Evolutionary conservation across 1,140 invertebrate species (phyloP), one percentile per base, ranked within the genome.

Genomic region (Geopemphigus sp.): DNA sequence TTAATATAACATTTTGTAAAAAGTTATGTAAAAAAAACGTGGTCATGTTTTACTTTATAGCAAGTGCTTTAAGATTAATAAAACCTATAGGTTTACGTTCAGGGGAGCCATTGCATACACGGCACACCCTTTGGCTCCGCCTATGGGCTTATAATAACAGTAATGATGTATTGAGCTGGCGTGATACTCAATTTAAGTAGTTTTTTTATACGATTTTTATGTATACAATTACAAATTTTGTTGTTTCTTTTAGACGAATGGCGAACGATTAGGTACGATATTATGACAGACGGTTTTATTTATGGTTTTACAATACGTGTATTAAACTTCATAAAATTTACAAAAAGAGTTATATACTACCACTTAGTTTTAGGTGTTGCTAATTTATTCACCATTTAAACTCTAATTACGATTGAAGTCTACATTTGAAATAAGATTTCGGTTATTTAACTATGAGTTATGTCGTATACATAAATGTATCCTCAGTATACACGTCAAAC

Each of bases 351-450:
- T 68, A 68, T 22, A 47, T 47, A 8, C 32, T 4, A 39, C 6
- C 29, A 17, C 50, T 68, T 68, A 14, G 15, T 6, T 68, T 26
- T 50, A 50, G 50, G 47, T 45, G 24, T 68, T 22, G 19, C 5
- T 47, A 68, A 68, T 68, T 68, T 24, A 68, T 68, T 68, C 66
- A 24, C n/a, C 45, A 14, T 68, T 68, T 50, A 68, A 68, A 68
- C 66, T 68, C 14, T 45, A 17, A 50, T 50, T 68, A 50, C 39
- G 39, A 24, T 68, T 50, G 5, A 24, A 68, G 39, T 50, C 22
- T 22, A 24, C 39, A 68, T 50, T 50, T 68, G 24, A 68, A 68
- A 50, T 68, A 47, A 68, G 14, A 50, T 50, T 68, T 50, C 66
- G 47, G 47, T 68, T 68, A 68, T 50, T 68, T 68, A 50, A 68